A percentile compares a stretch with the other conserved stretches of the same genome.
phyloP scores from a whole-genome alignment of 1,140 invertebrate species.

The Aphidius gifuensis region DNA sequence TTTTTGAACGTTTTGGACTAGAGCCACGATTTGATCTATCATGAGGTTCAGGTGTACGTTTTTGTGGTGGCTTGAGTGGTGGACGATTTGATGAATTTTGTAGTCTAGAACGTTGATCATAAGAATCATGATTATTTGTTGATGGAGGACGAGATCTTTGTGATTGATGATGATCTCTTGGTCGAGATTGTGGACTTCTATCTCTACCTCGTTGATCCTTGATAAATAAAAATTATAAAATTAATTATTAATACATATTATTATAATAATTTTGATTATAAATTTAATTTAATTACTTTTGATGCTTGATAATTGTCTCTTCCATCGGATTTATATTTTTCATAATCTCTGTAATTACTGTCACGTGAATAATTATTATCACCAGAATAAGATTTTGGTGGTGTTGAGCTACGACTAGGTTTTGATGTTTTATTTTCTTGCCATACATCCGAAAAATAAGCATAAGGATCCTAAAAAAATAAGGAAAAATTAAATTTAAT shows the following conservation, averaged over 20 bases:
- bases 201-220: constrained; percentile 42
- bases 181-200: constrained; percentile 36
- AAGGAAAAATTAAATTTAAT: constrained; percentile 2
- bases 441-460: constrained; percentile 54
- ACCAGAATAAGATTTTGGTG: constrained; percentile 35
- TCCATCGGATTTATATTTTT: constrained; percentile 46
- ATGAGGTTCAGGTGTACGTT: constrained; percentile 31
- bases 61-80: constrained; percentile 28
- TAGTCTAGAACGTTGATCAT: constrained; percentile 35
- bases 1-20: constrained; percentile 36
- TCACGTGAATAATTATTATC: constrained; percentile 43
- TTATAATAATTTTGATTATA: constrained; percentile 1
- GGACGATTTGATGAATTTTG: constrained; percentile 25
- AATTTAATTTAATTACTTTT: constrained; percentile 33
- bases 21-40: constrained; percentile 21
- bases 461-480: constrained; percentile 47
- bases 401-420: constrained; percentile 22
- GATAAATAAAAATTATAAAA: constrained; percentile 14
- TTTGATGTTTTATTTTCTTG: constrained; percentile 49
- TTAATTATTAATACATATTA: constrained; percentile 10
- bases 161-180: constrained; percentile 30
- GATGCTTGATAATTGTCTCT: constrained; percentile 35
- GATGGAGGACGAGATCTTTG: constrained; percentile 30
- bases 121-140: constrained; percentile 30
- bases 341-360: constrained; percentile 38